Conservation (phyloP, 2,113 vertebrate species). For the Poecile atricapillus region DNA sequence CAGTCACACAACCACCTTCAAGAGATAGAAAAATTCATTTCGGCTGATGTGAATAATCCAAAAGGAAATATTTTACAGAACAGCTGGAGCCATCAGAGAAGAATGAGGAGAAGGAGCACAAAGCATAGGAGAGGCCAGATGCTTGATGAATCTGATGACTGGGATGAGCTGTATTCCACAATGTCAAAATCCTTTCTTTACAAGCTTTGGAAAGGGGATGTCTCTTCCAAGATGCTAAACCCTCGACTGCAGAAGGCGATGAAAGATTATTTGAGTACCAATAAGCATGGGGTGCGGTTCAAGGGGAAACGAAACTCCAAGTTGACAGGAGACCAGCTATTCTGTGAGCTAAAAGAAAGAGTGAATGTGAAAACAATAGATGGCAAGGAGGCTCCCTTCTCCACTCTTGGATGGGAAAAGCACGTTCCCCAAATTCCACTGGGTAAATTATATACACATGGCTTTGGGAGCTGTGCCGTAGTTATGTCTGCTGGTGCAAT, state of each 20-base stretch:
- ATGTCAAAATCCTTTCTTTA: constrained; percentile 85
- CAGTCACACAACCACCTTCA: constrained; percentile 6
- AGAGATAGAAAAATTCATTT: constrained; percentile 37
- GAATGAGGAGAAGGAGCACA: constrained; percentile 34
- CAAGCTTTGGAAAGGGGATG: constrained; percentile 86
- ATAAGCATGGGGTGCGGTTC: constrained; percentile 90
- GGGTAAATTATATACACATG: constrained; percentile 71
- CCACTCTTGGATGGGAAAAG: constrained; percentile 83
- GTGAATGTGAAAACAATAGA: constrained; percentile 84
- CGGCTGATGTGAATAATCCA: neutral
- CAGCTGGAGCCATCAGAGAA: constrained; percentile 44
- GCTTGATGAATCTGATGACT: constrained; percentile 67
- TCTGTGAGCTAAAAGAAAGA: constrained; percentile 85
- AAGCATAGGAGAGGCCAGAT: neutral
- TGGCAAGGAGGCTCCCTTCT: constrained; percentile 89
- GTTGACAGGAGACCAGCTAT: constrained; percentile 75
- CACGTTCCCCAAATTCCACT: constrained; percentile 82
- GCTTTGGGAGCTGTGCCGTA: constrained; percentile 87
- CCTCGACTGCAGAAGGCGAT: constrained; percentile 90
- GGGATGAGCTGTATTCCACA: constrained; percentile 81
- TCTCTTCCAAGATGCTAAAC: constrained; percentile 85
- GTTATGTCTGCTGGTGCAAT: constrained; percentile 96
- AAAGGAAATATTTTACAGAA: constrained; percentile 8
- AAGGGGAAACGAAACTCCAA: constrained; percentile 67
- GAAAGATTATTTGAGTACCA: constrained; percentile 87